These are phyloP conservation scores for Dorcus hopei DNA, from an alignment of 2,888 invertebrate species.

Conservation along the genomic window DNA sequence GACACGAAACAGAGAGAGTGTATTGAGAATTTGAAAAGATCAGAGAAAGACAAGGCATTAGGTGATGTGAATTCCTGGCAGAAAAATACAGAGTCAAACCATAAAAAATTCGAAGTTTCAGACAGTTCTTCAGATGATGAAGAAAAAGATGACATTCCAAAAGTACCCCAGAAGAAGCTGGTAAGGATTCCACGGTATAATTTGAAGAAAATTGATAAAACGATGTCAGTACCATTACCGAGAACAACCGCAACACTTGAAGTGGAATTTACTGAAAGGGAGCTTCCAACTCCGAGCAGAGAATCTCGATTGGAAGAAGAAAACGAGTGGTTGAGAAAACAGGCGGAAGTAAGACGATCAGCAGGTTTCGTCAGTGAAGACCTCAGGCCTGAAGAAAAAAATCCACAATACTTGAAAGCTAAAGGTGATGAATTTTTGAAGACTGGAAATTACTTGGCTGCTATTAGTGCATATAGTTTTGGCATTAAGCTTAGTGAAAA, in stretches of 20 bases:
- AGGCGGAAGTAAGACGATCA: conserved; percentile 67
- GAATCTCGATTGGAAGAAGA: conserved; percentile 70
- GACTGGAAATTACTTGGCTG: conserved; percentile 71
- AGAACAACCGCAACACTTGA: conserved; percentile 59
- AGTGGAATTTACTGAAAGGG: conserved; percentile 70
- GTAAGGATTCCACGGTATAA: conserved; percentile 34
- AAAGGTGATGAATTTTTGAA: conserved; percentile 79
- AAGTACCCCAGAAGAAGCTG: not conserved
- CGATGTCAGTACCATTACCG: conserved; percentile 53
- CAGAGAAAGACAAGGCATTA: conserved; percentile 62
- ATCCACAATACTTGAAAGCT: conserved; percentile 77
- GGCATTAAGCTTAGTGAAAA: conserved; percentile 72
- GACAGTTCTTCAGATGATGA: conserved; percentile 18
- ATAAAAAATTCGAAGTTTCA: conserved; percentile 6
- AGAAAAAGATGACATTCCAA: not conserved
- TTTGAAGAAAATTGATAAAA: conserved; percentile 41
- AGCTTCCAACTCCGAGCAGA: conserved; percentile 78
- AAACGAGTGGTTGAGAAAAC: conserved; percentile 76
- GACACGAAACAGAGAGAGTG: conserved; percentile 57
- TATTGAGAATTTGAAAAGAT: conserved; percentile 63
- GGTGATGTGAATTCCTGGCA: conserved; percentile 64
- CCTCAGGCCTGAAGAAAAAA: conserved; percentile 73
- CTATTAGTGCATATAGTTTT: conserved; percentile 77
- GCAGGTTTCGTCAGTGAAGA: conserved; percentile 71
- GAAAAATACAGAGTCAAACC: conserved; percentile 29